Base-by-base conservation (phyloP, 2,888 invertebrate species). In the Hyles lineata region DNA sequence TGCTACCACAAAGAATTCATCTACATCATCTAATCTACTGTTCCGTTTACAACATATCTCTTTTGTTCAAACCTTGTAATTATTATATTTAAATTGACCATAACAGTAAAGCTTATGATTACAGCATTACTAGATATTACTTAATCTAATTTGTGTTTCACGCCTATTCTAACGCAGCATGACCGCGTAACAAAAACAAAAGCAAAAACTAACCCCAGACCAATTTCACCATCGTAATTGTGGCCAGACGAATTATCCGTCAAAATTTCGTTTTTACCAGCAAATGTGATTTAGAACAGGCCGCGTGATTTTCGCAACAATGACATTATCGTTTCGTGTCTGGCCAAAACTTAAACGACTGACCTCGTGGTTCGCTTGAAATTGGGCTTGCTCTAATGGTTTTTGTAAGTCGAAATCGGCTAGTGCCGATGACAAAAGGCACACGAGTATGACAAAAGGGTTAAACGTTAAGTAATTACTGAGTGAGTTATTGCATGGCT, bases 291-390 rank as follows among this genome's bases (percentile, higher is more conserved):
- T 90, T 85, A 82, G 85, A 83, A 84, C 84, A 83, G 81, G 82
- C 83, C 83, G 89, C 92, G 92, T 92, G 92, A 92, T 92, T 93
- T 90, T 92, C 85, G 92, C 87, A 93, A 93, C 88, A 81, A 84
- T 87, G 89, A 89, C 90, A 90, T 90, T 90, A 90, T 88, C 83
- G 87, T 87, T 87, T 90, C 91, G 91, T 92, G 92, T 90, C 89
- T 88, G 80, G 87, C 90, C 90, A 90, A 92, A 91, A 90, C 87
- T 89, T 87, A 88, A 89, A 87, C 86, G 83, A 83, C 86, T 89
- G 92, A 92, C 92, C 92, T 91, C 90, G 92, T 82, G 80, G 82
- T 82, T 70, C 50, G 70, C 29, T 72, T 62, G 70, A 73, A 70
- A 71, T 69, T 62, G 55, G n/a, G 67, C 60, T 72, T 32, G 63